A percentile compares a stretch with the other conserved stretches of the same genome.
Conservation (phyloP, 1,140 invertebrate genomes). For the Limonius californicus region DNA sequence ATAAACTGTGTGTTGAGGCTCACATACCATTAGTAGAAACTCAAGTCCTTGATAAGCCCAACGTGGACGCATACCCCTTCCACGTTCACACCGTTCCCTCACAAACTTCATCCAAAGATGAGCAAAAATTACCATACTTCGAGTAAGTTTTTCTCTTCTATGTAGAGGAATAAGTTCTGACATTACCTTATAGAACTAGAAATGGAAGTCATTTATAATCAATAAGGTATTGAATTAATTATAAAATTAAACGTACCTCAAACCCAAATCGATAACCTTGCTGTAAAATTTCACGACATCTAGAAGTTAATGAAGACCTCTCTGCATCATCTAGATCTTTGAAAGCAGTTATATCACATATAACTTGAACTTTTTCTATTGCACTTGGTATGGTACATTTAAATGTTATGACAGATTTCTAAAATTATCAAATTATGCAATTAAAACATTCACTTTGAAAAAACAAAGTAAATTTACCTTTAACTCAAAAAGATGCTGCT, state of each 20-base stretch:
- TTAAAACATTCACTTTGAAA: neutral
- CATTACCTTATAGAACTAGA: constrained; percentile 77
- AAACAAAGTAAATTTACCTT: neutral
- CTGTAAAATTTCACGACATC: constrained; percentile 77
- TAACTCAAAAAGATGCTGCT: neutral
- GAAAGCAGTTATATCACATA: constrained; percentile 49
- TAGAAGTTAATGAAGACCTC: constrained; percentile 50
- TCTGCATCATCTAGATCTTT: constrained; percentile 55
- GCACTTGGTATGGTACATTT: constrained; percentile 58
- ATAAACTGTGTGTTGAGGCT: constrained; percentile 72
- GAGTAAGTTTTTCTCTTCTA: constrained; percentile 31
- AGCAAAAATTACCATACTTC: constrained; percentile 68
- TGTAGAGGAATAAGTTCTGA: constrained; percentile 45
- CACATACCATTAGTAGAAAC: constrained; percentile 77
- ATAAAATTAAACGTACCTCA: constrained; percentile 55
- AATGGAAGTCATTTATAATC: constrained; percentile 18
- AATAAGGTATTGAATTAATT: constrained; percentile 18
- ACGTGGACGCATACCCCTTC: constrained; percentile 74
- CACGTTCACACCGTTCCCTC: constrained; percentile 73
- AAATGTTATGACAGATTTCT: constrained; percentile 49
- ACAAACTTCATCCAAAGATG: constrained; percentile 87
- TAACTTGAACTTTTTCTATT: constrained; percentile 61
- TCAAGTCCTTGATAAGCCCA: constrained; percentile 85
- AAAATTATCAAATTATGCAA: constrained; percentile 12
- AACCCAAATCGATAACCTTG: constrained; percentile 87